Conservation (phyloP, 2,797 vertebrate species). For the Pseudocheirus occidentalis region DNA sequence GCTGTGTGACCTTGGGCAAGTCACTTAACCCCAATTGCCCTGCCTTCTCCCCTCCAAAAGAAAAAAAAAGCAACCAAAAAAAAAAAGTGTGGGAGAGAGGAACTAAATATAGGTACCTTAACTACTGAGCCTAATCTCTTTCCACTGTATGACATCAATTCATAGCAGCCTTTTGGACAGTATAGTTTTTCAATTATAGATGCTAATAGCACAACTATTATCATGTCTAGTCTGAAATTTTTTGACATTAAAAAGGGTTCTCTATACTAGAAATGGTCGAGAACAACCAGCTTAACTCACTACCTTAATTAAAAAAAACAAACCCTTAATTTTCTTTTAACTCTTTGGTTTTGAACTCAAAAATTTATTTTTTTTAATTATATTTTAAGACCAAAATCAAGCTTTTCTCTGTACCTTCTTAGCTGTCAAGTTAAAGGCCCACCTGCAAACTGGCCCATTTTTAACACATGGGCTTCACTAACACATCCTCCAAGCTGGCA, state of each 20-base stretch:
- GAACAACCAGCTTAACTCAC: background rate
- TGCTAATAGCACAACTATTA: background rate
- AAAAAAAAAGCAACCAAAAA: no score
- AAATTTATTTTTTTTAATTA: background rate
- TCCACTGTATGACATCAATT: background rate
- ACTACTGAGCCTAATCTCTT: background rate
- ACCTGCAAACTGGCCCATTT: conserved; percentile 13
- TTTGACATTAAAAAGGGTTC: background rate
- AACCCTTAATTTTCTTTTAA: background rate
- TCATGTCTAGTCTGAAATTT: background rate
- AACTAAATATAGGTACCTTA: background rate
- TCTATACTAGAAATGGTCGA: background rate
- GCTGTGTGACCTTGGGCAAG: no score
- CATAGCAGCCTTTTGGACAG: background rate
- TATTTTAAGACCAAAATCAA: background rate
- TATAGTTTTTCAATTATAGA: background rate
- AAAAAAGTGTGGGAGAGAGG: background rate
- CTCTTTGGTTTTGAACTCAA: background rate
- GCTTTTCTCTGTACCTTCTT: background rate
- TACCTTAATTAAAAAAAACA: background rate
- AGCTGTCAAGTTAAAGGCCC: background rate
- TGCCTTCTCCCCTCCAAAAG: no score
- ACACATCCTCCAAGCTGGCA: background rate
- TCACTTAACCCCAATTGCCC: no score
- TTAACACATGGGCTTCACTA: conserved; percentile 1